Base-by-base conservation (phyloP, 2,113 vertebrate genomes). In the Bufo bufo region DNA sequence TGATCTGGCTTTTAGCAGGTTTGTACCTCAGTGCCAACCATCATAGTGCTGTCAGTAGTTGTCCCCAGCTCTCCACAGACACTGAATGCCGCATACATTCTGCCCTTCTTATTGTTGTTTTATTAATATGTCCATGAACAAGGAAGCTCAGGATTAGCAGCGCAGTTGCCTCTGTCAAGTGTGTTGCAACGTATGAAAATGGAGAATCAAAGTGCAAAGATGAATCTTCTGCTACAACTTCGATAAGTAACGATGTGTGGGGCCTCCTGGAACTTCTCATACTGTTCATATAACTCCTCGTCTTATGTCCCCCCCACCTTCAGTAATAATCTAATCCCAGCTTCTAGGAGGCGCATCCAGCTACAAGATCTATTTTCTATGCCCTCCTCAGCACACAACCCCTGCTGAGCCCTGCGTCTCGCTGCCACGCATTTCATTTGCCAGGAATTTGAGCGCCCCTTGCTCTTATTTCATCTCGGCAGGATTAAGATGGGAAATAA, bases 401-500 rank as follows among this genome's bases (percentile, higher is more conserved):
- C 85, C 72, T 23, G 61, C 75, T 66, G 59, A 16, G 45, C 12
- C 20, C 11, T 54, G 52, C n/a, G 9, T 86, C 50, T 86, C 77
- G 13, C 69, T 49, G 71, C 71, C 19, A 77, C 77, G 69, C 72
- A 23, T 65, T 85, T 86, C 43, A 86, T 86, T 54, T 86, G 45
- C n/a, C 17, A 63, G 59, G 85, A 86, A 86, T 79, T 45, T 33
- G 85, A 50, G 20, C 16, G 12, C 75, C 74, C 45, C 17, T 49
- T 58, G 47, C 58, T 17, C 45, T 59, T 77, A 61, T 65, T 77
- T 86, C 58, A 86, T 86, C 72, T 77, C 47, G 3, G 58, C 47
- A 13, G 75, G 75, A 79, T 86, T 79, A 79, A n/a, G 85, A 86
- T 79, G 74, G 74, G 47, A 86, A 86, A 79, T 66, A 79, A 54